Conservation (phyloP, 2,888 invertebrate genomes). For the Ophonus ardosiacus region DNA sequence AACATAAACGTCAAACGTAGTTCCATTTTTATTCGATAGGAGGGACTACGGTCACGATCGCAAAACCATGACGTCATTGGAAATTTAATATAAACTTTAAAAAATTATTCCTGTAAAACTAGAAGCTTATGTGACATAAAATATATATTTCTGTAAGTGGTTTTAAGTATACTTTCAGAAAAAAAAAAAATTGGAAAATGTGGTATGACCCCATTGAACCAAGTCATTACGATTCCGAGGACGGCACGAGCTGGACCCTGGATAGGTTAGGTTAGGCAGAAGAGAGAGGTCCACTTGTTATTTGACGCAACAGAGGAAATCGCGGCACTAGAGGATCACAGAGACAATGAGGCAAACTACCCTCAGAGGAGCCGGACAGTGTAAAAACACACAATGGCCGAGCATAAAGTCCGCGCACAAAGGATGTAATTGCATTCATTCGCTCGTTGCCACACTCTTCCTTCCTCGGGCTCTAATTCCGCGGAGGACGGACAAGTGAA, state of each 20-base stretch:
- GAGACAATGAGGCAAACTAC: constrained; percentile 67
- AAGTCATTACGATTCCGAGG: constrained; percentile 56
- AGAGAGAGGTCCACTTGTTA: constrained; percentile 51
- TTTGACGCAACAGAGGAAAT: constrained; percentile 60
- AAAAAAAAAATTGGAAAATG: too few relatives aligned
- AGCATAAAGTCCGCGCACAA: constrained; percentile 64
- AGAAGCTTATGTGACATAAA: too few relatives aligned
- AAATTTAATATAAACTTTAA: too few relatives aligned
- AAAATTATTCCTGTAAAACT: too few relatives aligned
- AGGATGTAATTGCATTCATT: constrained; percentile 67
- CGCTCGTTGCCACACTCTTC: constrained; percentile 64
- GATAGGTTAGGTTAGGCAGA: neutral
- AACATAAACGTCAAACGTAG: too few relatives aligned
- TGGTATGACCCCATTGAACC: too few relatives aligned
- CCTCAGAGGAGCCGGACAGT: constrained; percentile 66
- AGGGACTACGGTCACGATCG: too few relatives aligned
- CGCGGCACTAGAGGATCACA: constrained; percentile 63
- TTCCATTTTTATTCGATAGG: too few relatives aligned
- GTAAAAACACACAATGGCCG: constrained; percentile 66
- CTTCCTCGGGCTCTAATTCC: constrained; percentile 5
- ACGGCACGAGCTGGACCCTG: constrained; percentile 1
- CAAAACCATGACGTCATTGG: too few relatives aligned
- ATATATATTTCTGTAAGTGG: too few relatives aligned
- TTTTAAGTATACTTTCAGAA: too few relatives aligned
- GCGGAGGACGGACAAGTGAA: constrained; percentile 15